Evolutionary conservation across 2,113 vertebrate genomes (phyloP).

Genomic region (Pangasianodon gigas): DNA sequence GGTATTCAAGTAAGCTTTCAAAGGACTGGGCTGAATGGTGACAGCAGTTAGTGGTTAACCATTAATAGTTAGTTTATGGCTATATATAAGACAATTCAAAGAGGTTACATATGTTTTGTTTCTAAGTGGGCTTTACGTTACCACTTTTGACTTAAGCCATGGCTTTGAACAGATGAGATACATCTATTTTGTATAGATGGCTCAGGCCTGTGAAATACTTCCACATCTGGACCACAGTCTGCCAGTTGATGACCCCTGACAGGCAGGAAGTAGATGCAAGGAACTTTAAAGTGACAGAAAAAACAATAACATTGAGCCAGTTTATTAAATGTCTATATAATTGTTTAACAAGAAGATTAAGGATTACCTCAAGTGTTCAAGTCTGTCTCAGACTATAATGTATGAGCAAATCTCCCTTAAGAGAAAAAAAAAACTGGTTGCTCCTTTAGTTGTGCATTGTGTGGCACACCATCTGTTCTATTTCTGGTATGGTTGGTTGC

Average conservation of each 20-base stretch:
- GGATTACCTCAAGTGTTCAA: neutral
- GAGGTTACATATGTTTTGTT: neutral
- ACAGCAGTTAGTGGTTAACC: neutral
- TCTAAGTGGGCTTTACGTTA: neutral
- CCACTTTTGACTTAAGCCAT: neutral
- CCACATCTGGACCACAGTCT: neutral
- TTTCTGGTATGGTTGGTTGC: conserved; percentile 6
- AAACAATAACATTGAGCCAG: neutral
- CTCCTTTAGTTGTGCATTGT: neutral
- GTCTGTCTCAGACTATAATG: neutral
- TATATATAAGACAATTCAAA: neutral
- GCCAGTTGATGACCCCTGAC: neutral
- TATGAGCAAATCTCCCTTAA: neutral
- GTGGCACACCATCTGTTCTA: neutral
- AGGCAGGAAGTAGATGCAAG: neutral
- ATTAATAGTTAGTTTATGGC: neutral
- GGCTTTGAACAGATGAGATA: neutral
- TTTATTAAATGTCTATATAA: neutral
- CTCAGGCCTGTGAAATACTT: neutral
- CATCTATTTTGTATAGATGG: neutral
- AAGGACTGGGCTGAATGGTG: neutral
- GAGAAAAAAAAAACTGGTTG: neutral
- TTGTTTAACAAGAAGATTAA: no score
- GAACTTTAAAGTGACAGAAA: neutral
- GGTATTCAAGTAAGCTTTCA: neutral